These are phyloP conservation scores for Drosophila burlai DNA, from an alignment of 1,140 invertebrate genomes.

Conservation along the genomic window DNA sequence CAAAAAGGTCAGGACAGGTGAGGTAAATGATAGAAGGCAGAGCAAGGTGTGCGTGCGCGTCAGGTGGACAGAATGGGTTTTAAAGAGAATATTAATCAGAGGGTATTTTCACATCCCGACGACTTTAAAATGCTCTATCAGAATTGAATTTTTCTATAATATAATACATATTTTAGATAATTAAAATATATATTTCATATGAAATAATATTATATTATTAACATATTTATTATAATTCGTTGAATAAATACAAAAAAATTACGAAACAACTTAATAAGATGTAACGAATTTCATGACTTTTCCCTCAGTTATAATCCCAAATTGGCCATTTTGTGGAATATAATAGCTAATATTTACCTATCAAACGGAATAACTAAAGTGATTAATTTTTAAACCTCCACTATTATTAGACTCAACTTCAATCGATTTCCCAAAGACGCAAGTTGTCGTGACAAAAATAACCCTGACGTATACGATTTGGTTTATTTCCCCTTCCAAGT, in stretches of 20 bases:
- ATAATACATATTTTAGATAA: not conserved
- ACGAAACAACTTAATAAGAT: too few relatives aligned
- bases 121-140: not conserved
- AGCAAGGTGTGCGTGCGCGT: not conserved
- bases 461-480: not conserved
- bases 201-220: not conserved
- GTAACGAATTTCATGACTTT: not conserved
- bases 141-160: not conserved
- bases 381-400: not conserved
- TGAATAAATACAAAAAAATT: not conserved
- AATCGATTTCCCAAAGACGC: conserved; percentile 4
- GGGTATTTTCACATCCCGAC: not conserved
- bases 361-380: too few relatives aligned
- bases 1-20: conserved; percentile 6
- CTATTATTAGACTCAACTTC: conserved; percentile 2
- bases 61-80: conserved; percentile 30
- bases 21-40: not conserved
- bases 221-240: not conserved
- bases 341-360: not conserved
- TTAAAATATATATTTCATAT: not conserved
- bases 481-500: not conserved
- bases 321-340: not conserved
- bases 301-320: not conserved
- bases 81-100: conserved; percentile 16
- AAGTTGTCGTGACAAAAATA: conserved; percentile 23